phyloP scores from a whole-genome alignment of 2,888 invertebrate species.

The Leptinotarsa rubiginosa region DNA sequence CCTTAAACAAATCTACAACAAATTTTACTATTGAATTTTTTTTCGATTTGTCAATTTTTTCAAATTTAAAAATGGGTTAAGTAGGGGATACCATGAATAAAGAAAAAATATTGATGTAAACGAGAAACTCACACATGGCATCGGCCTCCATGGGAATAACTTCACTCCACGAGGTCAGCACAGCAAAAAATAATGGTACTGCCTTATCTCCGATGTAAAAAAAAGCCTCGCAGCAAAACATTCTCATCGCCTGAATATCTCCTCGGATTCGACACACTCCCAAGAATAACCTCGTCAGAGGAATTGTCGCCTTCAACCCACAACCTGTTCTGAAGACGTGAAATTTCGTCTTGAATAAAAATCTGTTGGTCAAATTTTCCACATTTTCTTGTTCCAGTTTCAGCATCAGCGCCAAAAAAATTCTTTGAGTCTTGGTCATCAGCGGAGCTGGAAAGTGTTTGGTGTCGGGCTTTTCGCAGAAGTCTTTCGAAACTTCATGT shows the following conservation, averaged over 20 bases:
- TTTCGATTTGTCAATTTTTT: no score
- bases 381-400: conserved; percentile 57
- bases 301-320: conserved; percentile 40
- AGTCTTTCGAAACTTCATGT: conserved; percentile 49
- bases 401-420: conserved; percentile 62
- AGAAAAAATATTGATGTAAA: background rate
- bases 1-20: no score
- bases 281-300: conserved; percentile 56
- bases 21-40: no score
- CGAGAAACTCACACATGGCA: conserved; percentile 47
- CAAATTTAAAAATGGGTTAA: no score
- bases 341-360: conserved; percentile 46
- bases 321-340: conserved; percentile 30
- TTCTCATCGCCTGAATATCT: conserved; percentile 64
- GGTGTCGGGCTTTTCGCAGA: conserved; percentile 58
- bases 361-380: conserved; percentile 51
- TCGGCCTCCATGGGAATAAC: conserved; percentile 63
- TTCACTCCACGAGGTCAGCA: conserved; percentile 66
- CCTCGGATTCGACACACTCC: conserved; percentile 57
- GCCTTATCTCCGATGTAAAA: conserved; percentile 64
- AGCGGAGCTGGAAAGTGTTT: conserved; percentile 66
- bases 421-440: conserved; percentile 65
- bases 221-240: conserved; percentile 66
- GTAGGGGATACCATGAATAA: no score
- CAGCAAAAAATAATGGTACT: conserved; percentile 61